Evolutionary conservation across 2,888 invertebrate genomes (phyloP).

Genomic region (Caenorhabditis becei): DNA sequence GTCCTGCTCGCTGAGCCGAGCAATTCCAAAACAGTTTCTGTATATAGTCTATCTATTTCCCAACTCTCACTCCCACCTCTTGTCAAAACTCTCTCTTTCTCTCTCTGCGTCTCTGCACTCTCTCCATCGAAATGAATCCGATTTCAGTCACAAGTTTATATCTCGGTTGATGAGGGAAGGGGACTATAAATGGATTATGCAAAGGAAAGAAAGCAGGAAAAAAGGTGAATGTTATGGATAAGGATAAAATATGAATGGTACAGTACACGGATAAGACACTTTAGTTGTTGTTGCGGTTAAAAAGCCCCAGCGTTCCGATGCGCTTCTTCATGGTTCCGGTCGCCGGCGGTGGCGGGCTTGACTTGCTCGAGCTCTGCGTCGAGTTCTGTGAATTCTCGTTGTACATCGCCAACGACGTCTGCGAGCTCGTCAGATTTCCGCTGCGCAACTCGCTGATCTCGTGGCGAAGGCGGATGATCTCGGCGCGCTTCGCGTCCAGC

Average conservation of each 20-base stretch:
- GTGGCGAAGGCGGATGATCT: slow-evolving; percentile 53
- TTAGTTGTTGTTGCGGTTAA: slow-evolving; percentile 64
- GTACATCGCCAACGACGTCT: slow-evolving; percentile 58
- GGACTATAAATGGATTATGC: neutral
- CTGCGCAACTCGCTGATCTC: slow-evolving; percentile 57
- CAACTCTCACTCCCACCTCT: slow-evolving; percentile 8
- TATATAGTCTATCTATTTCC: neutral
- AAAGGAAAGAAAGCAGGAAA: neutral
- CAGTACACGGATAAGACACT: neutral
- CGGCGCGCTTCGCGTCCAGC: slow-evolving; percentile 53
- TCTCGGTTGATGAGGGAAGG: neutral
- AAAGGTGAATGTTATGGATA: neutral
- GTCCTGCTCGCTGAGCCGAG: slow-evolving; percentile 11
- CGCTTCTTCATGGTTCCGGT: slow-evolving; percentile 74
- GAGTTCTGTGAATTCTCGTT: slow-evolving; percentile 61
- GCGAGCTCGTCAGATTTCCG: slow-evolving; percentile 56
- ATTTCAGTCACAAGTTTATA: slow-evolving; percentile 9
- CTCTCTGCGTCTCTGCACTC: neutral
- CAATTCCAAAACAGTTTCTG: neutral
- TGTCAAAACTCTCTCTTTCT: neutral
- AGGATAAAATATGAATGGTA: neutral
- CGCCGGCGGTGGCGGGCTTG: slow-evolving; percentile 49
- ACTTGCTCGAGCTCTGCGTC: slow-evolving; percentile 47
- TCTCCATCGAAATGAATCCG: neutral
- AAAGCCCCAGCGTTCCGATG: slow-evolving; percentile 70